Evolutionary conservation across 2,888 invertebrate species (phyloP).

Genomic region (Habroteleia sp.): DNA sequence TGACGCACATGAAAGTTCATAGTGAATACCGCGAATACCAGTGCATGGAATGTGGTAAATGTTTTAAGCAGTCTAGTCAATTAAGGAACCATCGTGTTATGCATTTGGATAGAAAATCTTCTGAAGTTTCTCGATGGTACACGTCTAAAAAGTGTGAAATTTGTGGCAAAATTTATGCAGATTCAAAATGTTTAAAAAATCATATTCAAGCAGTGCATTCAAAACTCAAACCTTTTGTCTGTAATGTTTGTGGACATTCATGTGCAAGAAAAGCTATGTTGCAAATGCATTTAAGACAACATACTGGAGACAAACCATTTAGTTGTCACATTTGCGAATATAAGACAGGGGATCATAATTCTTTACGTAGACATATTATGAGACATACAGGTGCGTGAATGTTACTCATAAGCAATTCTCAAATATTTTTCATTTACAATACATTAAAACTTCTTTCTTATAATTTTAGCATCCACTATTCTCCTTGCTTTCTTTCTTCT

Average conservation of each 20-base stretch:
- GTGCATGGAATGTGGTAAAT: slow-evolving; percentile 83
- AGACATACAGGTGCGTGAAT: slow-evolving; percentile 84
- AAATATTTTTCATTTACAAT: no score
- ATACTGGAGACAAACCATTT: slow-evolving; percentile 90
- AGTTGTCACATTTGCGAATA: slow-evolving; percentile 87
- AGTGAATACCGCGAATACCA: slow-evolving; percentile 82
- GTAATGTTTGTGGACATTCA: slow-evolving; percentile 88
- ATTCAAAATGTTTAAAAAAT: slow-evolving; percentile 86
- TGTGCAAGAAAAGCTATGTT: slow-evolving; percentile 87
- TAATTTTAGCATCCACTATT: no score
- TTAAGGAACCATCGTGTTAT: slow-evolving; percentile 84
- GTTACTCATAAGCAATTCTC: no score
- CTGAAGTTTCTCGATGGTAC: slow-evolving; percentile 81
- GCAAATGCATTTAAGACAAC: slow-evolving; percentile 87
- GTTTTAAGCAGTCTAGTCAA: slow-evolving; percentile 85
- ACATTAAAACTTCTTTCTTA: no score
- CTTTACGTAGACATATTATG: slow-evolving; percentile 85
- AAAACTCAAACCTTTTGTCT: slow-evolving; percentile 87
- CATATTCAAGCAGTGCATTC: slow-evolving; percentile 88
- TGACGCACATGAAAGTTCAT: slow-evolving; percentile 86
- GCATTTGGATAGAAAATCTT: slow-evolving; percentile 80
- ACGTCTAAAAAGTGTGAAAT: slow-evolving; percentile 85
- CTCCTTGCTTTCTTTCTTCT: no score
- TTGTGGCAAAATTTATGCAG: slow-evolving; percentile 86
- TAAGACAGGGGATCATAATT: slow-evolving; percentile 89